Evolutionary conservation across 2,113 vertebrate genomes (phyloP).

Genomic region (Catharus fuscescens): DNA sequence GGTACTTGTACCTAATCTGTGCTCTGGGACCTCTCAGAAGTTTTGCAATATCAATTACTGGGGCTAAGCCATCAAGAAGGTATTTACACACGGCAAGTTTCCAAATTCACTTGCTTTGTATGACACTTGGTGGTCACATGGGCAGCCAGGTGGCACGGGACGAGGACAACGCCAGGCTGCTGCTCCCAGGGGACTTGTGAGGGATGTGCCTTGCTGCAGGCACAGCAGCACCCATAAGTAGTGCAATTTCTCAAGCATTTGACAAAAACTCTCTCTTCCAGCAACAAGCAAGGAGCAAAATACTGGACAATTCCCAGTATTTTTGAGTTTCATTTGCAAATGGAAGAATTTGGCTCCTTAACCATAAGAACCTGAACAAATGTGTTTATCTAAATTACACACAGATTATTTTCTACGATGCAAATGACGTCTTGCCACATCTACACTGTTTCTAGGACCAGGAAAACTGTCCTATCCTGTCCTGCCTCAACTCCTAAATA

Average conservation of each 20-base stretch:
- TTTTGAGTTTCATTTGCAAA: background rate
- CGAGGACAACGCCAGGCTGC: rapidly evolving
- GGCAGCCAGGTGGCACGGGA: background rate
- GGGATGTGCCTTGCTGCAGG: rapidly evolving
- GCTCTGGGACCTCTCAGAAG: background rate
- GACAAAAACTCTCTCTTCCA: background rate
- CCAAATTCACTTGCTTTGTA: background rate
- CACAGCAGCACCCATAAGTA: background rate
- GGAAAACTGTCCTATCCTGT: background rate
- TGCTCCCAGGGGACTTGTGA: rapidly evolving
- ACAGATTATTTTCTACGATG: background rate
- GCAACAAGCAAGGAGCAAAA: background rate
- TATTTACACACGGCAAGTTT: background rate
- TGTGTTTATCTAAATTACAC: background rate
- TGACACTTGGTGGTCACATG: background rate
- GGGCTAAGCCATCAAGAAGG: background rate
- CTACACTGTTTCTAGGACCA: background rate
- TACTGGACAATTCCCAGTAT: background rate
- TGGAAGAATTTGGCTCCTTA: background rate
- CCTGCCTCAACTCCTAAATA: background rate
- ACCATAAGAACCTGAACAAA: background rate
- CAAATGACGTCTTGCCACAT: background rate
- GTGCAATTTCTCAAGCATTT: background rate
- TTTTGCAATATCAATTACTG: background rate
- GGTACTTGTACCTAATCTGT: background rate